A percentile compares a stretch with the other conserved stretches of the same genome.
Conservation (phyloP, 2,797 vertebrate species). For the Scolopax bukidnonensis region DNA sequence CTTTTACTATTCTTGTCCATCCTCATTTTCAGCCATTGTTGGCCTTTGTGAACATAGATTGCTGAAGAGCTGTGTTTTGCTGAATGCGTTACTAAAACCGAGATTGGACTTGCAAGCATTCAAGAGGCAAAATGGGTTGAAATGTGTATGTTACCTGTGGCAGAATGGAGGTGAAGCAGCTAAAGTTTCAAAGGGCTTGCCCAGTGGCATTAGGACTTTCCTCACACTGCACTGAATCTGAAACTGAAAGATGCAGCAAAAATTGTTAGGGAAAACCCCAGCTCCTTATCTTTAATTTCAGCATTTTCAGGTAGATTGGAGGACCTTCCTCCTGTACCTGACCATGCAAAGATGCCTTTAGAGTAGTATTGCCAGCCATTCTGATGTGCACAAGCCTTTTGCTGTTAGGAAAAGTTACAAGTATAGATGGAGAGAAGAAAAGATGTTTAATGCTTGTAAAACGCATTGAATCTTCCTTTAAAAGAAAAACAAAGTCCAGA, state of each 20-base stretch:
- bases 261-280: not conserved
- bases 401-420: slow-evolving; percentile 13
- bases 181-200: not conserved
- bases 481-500: slow-evolving; percentile 26
- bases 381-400: not conserved
- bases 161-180: not conserved
- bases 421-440: slow-evolving; percentile 35
- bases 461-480: slow-evolving; percentile 50
- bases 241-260: not conserved
- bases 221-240: not conserved
- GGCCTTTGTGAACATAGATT: not conserved
- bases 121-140: not conserved
- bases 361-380: not conserved
- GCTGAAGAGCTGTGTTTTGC: slow-evolving; percentile 9
- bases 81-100: not conserved
- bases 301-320: not conserved
- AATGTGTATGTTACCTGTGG: not conserved
- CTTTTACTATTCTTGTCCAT: slow-evolving; percentile 17
- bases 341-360: not conserved
- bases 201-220: not conserved
- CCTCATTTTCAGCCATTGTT: slow-evolving; percentile 10
- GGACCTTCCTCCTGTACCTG: not conserved
- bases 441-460: slow-evolving; percentile 47
- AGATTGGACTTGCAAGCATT: not conserved
- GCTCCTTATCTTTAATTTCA: not conserved